Percentiles rank a stretch among this genome's conserved stretches.
phyloP scores from a whole-genome alignment of 2,113 vertebrate species.

The Chitala chitala region DNA sequence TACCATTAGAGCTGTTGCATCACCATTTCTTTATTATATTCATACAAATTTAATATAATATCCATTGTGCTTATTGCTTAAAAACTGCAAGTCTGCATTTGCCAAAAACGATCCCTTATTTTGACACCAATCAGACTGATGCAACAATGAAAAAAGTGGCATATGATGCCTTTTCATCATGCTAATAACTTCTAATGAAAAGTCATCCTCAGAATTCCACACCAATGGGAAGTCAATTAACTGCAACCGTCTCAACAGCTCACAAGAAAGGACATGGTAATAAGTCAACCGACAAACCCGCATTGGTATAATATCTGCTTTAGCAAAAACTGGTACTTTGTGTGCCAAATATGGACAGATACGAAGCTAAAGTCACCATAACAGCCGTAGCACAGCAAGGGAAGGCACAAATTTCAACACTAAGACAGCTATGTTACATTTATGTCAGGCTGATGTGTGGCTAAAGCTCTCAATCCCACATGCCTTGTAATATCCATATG shows the following conservation, averaged over 20 bases:
- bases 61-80: not conserved
- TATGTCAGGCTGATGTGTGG: too few relatives aligned
- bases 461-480: too few relatives aligned
- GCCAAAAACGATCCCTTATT: not conserved
- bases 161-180: not conserved
- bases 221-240: not conserved
- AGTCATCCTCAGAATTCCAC: not conserved
- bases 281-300: not conserved
- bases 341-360: not conserved
- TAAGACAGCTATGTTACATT: too few relatives aligned
- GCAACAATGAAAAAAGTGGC: not conserved
- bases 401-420: too few relatives aligned
- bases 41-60: too few relatives aligned
- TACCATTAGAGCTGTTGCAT: too few relatives aligned
- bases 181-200: not conserved
- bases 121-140: not conserved
- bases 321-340: too few relatives aligned
- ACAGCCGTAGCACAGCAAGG: too few relatives aligned
- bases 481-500: too few relatives aligned
- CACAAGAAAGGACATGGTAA: not conserved
- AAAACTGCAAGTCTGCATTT: not conserved
- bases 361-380: not conserved
- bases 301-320: not conserved
- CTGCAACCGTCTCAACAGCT: not conserved
- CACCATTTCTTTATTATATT: too few relatives aligned